Base-by-base conservation (phyloP, 2,888 invertebrate genomes). In the Acleris holmiana region DNA sequence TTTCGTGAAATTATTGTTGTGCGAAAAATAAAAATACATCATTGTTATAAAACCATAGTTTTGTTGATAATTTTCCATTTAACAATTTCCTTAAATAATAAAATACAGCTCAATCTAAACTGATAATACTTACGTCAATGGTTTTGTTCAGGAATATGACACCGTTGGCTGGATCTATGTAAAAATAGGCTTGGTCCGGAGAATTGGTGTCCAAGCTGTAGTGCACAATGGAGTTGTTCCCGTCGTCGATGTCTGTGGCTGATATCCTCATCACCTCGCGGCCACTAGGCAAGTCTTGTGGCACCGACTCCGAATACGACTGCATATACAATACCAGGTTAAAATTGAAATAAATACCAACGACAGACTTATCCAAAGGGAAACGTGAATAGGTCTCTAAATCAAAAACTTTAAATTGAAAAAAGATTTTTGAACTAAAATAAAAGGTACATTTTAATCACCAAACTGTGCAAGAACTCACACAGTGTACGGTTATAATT, bases 201-300 rank as follows among this genome's bases (percentile, higher is more conserved):
- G 91, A 89, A 62, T 89, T 89, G 23, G 90, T 84, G 71, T 91
- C 89, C 71, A 94, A 85, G 69, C 91, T 93, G 83, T 98, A 98
- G 69, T 94, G 94, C 13, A 98, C 95, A 74, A 95, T 95, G 66
- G 98, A 97, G 91, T 99, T 99, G 80, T 96, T 95, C 15, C 98
- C 97, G 79, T 98, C 97, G 80, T 99, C 98, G 72, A 97, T 96
- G 85, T 98, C 98, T 35, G 97, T 98, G 17, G 98, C 98, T 67
- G 98, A 97, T 82, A 98, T 96, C 82, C 97, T 94, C 96, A 97
- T 97, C 68, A 98, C 97, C 81, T 96, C 96, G 61, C 94, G 91
- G 17, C 94, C 95, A 67, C 94, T 93, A 67, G 93, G 92, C 74
- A 95, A 93, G 87, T 98, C 97, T 93, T 96, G 96, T 61, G 97